Conservation (phyloP, 2,797 vertebrate genomes). For the Mallotus villosus region DNA sequence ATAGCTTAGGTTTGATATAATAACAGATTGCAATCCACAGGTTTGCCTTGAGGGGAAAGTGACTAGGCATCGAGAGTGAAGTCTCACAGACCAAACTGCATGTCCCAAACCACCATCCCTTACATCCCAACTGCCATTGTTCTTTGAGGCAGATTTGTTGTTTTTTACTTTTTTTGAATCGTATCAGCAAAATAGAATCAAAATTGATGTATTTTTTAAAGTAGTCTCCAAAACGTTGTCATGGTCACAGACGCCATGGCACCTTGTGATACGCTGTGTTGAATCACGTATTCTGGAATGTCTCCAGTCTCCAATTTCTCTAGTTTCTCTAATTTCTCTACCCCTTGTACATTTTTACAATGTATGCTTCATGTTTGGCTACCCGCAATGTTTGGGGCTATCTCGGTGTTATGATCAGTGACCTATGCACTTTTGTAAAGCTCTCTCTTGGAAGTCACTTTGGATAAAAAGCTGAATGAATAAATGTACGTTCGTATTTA, state of each 20-base stretch:
- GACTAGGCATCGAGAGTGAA: slow-evolving; percentile 61
- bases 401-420: too few relatives aligned
- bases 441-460: too few relatives aligned
- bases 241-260: background rate
- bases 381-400: too few relatives aligned
- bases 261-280: background rate
- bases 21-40: slow-evolving; percentile 67
- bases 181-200: slow-evolving; percentile 8
- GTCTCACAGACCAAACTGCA: slow-evolving; percentile 58
- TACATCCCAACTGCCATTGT: slow-evolving; percentile 54
- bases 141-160: slow-evolving; percentile 27
- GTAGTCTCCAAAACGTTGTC: background rate
- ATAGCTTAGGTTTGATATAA: slow-evolving; percentile 65
- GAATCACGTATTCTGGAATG: background rate
- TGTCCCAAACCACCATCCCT: slow-evolving; percentile 50
- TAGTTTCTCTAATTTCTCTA: too few relatives aligned
- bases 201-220: background rate
- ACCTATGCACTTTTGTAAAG: too few relatives aligned
- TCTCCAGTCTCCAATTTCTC: background rate
- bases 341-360: too few relatives aligned
- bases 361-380: too few relatives aligned
- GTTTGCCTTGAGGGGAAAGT: slow-evolving; percentile 55
- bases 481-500: too few relatives aligned
- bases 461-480: too few relatives aligned
- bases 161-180: slow-evolving; percentile 7